A percentile compares a stretch with the other conserved stretches of the same genome.
These are phyloP conservation scores for Cathartes aura DNA, from an alignment of 2,113 vertebrate species.

Conservation along the genomic window DNA sequence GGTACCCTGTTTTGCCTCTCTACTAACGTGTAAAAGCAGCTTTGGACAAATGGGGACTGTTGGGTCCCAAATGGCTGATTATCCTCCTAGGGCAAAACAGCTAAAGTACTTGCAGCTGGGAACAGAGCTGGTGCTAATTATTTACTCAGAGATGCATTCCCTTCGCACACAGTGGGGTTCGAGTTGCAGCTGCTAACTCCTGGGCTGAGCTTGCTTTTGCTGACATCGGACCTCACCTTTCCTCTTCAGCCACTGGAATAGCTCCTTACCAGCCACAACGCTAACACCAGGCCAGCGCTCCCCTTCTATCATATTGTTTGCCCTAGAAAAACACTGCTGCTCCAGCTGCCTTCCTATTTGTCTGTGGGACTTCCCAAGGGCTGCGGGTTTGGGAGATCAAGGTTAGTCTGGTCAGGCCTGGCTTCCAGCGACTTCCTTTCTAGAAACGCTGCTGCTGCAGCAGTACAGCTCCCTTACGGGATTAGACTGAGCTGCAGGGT, in stretches of 20 bases:
- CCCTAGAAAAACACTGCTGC: not conserved
- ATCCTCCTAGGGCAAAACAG: not conserved
- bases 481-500: not conserved
- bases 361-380: slow-evolving; percentile 14
- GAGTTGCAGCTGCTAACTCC: not conserved
- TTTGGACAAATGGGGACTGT: not conserved
- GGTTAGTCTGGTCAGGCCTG: not conserved
- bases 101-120: not conserved
- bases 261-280: not conserved
- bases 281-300: not conserved
- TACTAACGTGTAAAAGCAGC: not conserved
- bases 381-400: not conserved
- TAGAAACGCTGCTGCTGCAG: not conserved
- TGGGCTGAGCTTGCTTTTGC: not conserved
- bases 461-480: not conserved
- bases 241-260: not conserved
- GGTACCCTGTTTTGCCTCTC: not conserved
- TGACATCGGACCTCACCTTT: not conserved
- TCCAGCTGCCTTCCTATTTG: slow-evolving; percentile 28
- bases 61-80: not conserved
- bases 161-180: not conserved
- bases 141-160: not conserved
- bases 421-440: not conserved
- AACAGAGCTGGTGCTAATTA: slow-evolving; percentile 17
- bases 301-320: not conserved